Base-by-base conservation (phyloP, 2,797 vertebrate species). In the Channa striata region DNA sequence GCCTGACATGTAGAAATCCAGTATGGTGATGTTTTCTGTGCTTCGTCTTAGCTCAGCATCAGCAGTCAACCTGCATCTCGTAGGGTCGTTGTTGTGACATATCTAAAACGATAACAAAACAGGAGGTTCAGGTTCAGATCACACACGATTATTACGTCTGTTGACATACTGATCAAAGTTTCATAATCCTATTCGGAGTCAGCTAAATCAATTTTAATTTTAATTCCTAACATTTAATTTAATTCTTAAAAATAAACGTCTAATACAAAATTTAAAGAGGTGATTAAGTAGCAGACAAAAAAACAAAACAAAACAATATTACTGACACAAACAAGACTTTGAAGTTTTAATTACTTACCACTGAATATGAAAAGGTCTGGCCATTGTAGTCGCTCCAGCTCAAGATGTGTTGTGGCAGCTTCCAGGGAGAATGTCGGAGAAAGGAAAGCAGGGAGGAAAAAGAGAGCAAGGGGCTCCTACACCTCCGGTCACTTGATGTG, bases 401-500 rank as follows among this genome's bases (percentile, higher is more conserved):
- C 36, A 77, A 78, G 74, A 61, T 44, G 68, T 74, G 82, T 69
- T 60, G 39, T 8, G 23, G 70, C 52, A 71, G 76, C 23, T 59
- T 78, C 79, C 20, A 63, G 46, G 50, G 79, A 76, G 81, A 90
- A 71, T 80, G 89, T 61, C 74, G 74, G 52, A 66, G 74, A 82
- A 66, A 74, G 61, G 30, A 81, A 77, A 72, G 72, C 58, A 78
- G 75, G 79, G 76, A 70, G 76, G 74, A 72, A 81, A 87, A 83
- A 75, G 56, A 66, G 52, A 78, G 64, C 59, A 39, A 73, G 73
- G 69, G 82, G 89, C 86, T 83, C 75, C 82, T 82, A 81, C 89
- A 90, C 88, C 90, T 91, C 92, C 86, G 92, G 94, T 95, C 95
- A 95, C 93, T 94, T 95, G 94, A 95, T 87, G 84, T 89, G 84